Evolutionary conservation across 2,888 invertebrate genomes (phyloP), one percentile per base, ranked within the genome.

Genomic region (Hylaea fasciaria): DNA sequence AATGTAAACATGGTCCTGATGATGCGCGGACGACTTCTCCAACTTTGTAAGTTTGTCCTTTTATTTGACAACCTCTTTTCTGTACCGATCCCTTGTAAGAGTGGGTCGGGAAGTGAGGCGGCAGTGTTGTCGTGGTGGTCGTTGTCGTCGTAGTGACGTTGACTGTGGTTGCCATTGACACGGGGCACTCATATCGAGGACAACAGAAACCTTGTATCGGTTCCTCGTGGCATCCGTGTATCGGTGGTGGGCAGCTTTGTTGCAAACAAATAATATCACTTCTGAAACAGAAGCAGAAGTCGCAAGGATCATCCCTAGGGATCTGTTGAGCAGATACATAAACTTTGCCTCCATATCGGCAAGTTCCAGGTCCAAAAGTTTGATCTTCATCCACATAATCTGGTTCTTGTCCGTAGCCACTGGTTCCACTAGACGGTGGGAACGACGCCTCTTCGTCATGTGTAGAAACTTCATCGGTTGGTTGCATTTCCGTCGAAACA

Each of bases 231-330:
- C 98, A 98, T 59, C 96, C 96, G 50, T 96, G 95, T 75, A 98
- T 98, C 41, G 98, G 98, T 50, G 98, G 98, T 53, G 98, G 98
- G 89, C 98, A 98, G 77, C 97, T 97, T 87, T 98, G 98, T 88
- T 98, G 98, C 69, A 98, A 93, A 76, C 98, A 98, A 78, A 98
- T 98, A 75, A 98, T 98, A 81, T 98, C 98, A 83, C 98, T 97
- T 86, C 98, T 94, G 93, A 98, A 98, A 93, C 98, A 98, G 95
- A 98, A 98, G 89, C 98, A 98, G 93, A 98, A 98, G 83, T 98
- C 98, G 84, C 98, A 98, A 22, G 98, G 97, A 91, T 98, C 97
- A 74, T 97, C 97, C 73, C 98, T 94, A 41, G 98, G 98, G 77
- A 98, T 98, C 91, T 98, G 98, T 89, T 98, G 98, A 0, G 98